Evolutionary conservation across 1,140 invertebrate genomes (phyloP).

Genomic region (Diorhabda sublineata): DNA sequence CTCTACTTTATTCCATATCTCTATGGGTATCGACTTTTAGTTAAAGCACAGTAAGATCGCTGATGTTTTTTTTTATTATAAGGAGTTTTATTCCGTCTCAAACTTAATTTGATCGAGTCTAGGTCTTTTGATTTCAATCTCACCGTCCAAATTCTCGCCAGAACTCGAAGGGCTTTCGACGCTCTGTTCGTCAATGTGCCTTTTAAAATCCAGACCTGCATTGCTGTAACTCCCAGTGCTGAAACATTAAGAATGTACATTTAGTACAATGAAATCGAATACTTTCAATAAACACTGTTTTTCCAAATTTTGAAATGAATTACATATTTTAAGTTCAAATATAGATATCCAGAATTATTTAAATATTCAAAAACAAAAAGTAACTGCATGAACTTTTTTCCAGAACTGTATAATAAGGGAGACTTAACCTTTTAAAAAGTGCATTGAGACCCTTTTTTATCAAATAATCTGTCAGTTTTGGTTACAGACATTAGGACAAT

Average conservation of each 20-base stretch:
- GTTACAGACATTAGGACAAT: no score
- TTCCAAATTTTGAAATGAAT: no score
- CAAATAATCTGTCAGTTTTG: no score
- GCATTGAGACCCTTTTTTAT: no score
- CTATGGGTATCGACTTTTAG: not conserved
- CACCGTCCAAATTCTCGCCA: conserved; percentile 37
- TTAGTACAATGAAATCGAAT: not conserved
- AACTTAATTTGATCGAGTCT: conserved; percentile 41
- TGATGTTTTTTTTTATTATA: not conserved
- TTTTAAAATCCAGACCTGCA: conserved; percentile 41
- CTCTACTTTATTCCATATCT: conserved; percentile 9
- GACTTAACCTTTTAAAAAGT: no score
- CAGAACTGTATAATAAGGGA: no score
- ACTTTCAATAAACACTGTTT: no score
- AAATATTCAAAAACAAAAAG: no score
- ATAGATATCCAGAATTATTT: no score
- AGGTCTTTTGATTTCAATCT: conserved; percentile 43
- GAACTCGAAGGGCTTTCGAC: conserved; percentile 41
- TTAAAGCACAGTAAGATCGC: conserved; percentile 2
- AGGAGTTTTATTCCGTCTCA: conserved; percentile 40
- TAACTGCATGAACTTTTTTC: no score
- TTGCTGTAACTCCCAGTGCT: conserved; percentile 29
- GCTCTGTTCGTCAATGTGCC: conserved; percentile 43
- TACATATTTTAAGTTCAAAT: no score
- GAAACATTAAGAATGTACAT: not conserved